Conservation (phyloP, 1,140 invertebrate species). For the Diuraphis noxia region DNA sequence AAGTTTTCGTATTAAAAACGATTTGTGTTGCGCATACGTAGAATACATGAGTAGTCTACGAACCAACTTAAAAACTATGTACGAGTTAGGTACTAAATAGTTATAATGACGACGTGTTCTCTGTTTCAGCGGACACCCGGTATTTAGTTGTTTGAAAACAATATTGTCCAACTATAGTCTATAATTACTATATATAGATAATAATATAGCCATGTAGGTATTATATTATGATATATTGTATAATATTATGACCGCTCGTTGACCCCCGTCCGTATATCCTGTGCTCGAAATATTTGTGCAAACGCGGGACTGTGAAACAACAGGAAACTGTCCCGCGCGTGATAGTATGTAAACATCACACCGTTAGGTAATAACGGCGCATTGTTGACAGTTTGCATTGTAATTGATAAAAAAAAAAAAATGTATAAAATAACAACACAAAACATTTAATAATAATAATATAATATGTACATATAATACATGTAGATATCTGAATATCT, state of each 20-base stretch:
- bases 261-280: neutral
- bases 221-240: neutral
- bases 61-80: no score
- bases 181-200: no score
- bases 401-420: slow-evolving; percentile 11
- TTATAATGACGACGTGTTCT: no score
- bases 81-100: no score
- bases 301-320: neutral
- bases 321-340: neutral
- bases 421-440: neutral
- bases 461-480: neutral
- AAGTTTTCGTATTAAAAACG: no score
- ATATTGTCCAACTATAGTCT: no score
- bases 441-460: neutral
- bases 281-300: neutral
- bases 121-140: no score
- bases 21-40: no score
- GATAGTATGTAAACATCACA: neutral
- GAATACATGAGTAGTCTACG: no score
- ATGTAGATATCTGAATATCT: neutral
- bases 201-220: no score
- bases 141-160: no score
- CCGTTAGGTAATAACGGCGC: neutral
- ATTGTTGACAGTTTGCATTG: neutral
- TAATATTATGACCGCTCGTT: neutral